These are phyloP conservation scores for Mesorhabditis spiculigera DNA, from an alignment of 2,888 invertebrate species.

Conservation along the genomic window DNA sequence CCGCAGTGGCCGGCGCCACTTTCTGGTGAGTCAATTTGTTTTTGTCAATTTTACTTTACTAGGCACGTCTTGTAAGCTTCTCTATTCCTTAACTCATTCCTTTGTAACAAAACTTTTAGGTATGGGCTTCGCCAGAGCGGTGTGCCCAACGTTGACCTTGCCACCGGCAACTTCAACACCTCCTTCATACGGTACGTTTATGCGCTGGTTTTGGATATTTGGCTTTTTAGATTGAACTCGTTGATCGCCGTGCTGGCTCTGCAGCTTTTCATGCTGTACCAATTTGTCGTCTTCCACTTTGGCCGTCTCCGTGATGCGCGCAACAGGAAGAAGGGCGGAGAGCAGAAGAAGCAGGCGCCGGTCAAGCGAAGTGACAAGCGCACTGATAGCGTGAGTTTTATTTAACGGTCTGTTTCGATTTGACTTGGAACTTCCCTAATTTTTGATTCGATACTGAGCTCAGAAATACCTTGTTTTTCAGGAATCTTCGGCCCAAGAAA, in stretches of 20 bases:
- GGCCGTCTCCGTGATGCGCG: slow-evolving; percentile 62
- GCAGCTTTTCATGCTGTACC: slow-evolving; percentile 82
- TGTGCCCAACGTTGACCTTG: slow-evolving; percentile 66
- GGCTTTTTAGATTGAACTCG: slow-evolving; percentile 68
- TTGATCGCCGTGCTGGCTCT: slow-evolving; percentile 75
- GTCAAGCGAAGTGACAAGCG: slow-evolving; percentile 7
- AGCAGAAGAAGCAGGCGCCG: slow-evolving; percentile 23
- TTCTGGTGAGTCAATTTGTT: slow-evolving; percentile 68
- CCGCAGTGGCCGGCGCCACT: slow-evolving; percentile 84
- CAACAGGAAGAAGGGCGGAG: slow-evolving; percentile 14
- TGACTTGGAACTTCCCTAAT: too few relatives aligned
- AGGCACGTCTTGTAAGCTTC: too few relatives aligned
- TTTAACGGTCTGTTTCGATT: not conserved
- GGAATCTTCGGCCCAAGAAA: slow-evolving; percentile 2
- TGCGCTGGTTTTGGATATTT: not conserved
- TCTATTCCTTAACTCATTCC: too few relatives aligned
- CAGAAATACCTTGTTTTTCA: not conserved
- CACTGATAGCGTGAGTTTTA: not conserved
- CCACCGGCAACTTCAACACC: slow-evolving; percentile 72
- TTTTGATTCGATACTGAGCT: not conserved
- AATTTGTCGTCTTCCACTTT: slow-evolving; percentile 83
- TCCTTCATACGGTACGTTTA: slow-evolving; percentile 64
- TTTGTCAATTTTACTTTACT: slow-evolving; percentile 6
- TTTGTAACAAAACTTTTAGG: slow-evolving; percentile 63
- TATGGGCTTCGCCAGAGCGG: slow-evolving; percentile 74